These are phyloP conservation scores for Psittacus erithacus DNA, from an alignment of 2,113 vertebrate genomes.

Conservation along the genomic window DNA sequence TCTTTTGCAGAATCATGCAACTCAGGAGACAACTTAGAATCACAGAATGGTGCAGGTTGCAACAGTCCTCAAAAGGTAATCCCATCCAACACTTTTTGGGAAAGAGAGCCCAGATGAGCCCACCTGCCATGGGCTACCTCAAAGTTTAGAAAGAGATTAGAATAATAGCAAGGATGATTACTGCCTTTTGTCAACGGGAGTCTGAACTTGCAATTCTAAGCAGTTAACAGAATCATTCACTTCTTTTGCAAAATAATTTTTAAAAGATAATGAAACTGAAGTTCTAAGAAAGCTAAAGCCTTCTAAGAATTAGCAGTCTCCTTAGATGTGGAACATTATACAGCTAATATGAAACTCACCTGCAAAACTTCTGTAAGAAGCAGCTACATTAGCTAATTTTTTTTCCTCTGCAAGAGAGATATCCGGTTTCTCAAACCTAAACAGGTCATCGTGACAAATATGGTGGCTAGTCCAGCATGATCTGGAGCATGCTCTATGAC, in stretches of 20 bases:
- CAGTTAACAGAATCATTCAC: background rate
- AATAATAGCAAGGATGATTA: background rate
- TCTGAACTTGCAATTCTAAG: background rate
- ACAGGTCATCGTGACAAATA: rapidly evolving
- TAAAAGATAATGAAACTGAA: background rate
- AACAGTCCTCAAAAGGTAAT: background rate
- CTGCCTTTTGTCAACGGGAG: background rate
- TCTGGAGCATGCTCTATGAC: background rate
- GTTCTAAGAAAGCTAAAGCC: background rate
- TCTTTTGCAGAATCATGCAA: background rate
- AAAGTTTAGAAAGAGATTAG: background rate
- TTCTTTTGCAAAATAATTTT: background rate
- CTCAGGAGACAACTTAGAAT: background rate
- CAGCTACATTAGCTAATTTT: background rate
- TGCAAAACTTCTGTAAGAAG: background rate
- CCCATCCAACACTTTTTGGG: rapidly evolving
- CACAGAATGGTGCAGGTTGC: background rate
- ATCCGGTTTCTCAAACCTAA: background rate
- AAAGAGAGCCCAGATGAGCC: background rate
- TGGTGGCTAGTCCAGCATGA: background rate
- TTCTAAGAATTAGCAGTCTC: background rate
- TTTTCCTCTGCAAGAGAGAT: background rate
- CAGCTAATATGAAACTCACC: background rate
- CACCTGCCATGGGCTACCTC: background rate
- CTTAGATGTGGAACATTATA: background rate